Evolutionary conservation across 2,113 vertebrate genomes (phyloP), one percentile per base, ranked within the genome.

Genomic region (Zosterops hypoxanthus): DNA sequence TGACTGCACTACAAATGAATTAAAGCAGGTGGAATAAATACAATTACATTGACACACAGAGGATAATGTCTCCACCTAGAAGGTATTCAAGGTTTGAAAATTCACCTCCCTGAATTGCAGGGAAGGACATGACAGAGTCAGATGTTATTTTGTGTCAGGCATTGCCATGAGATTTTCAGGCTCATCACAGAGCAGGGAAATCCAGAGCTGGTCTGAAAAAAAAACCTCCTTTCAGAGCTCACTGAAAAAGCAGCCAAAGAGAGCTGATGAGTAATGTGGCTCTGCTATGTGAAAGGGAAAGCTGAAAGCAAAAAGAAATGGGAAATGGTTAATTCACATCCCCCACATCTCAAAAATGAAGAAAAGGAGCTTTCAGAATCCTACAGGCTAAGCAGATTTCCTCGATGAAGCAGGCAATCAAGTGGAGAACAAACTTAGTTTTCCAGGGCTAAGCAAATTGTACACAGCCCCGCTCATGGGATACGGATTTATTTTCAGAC

Each of bases 291-390:
- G 71, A 92, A 92, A 97, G 69, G 64, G 69, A 95, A 93, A 93
- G 79, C 90, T 92, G 90, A 83, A 96, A 92, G 76, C 82, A 91
- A 82, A 85, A 85, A 88, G 81, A 23, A 57, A 59, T 20, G 44
- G 76, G 88, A 94, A 95, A 77, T 17, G 64, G 94, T 92, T 96
- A 94, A 95, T 77, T 90, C 88, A 71, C 49, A 88, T 77, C 85
- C 76, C 85, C 78, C 61, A 17, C 52, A 66, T 73, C 86, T 29
- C 41, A 71, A 80, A 90, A 66, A 46, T 12, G 29, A 82, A 88
- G 75, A 70, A 73, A 89, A 57, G 65, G 53, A 82, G 53, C 66
- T 73, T 75, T 86, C 63, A 65, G 87, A 94, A 91, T 88, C 33
- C 0, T 56, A 52, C 28, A 53, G 69, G 41, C 88, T 96, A 87